A percentile compares a stretch with the other conserved stretches of the same genome.
Conservation (phyloP, 1,140 invertebrate genomes). For the Mercenaria mercenaria region DNA sequence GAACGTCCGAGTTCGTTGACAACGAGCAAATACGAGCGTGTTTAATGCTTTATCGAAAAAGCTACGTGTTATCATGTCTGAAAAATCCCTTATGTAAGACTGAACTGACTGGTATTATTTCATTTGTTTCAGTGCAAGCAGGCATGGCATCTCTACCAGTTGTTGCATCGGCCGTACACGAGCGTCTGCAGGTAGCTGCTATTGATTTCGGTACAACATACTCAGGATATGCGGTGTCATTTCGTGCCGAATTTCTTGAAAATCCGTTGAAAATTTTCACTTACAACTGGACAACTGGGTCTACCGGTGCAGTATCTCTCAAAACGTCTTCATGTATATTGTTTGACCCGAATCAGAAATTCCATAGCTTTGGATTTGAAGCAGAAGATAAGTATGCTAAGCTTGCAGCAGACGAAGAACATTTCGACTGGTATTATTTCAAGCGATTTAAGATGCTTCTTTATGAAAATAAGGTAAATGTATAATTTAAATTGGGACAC, state of each 20-base stretch:
- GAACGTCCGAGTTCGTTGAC: no score
- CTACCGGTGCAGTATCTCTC: background rate
- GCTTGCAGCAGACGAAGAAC: slow-evolving; percentile 47
- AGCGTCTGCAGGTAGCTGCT: slow-evolving; percentile 65
- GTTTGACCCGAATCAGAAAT: background rate
- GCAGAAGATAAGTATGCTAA: slow-evolving; percentile 67
- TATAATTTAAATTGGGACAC: background rate
- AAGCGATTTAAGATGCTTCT: slow-evolving; percentile 73
- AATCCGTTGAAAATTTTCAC: slow-evolving; percentile 68
- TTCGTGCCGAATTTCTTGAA: slow-evolving; percentile 63
- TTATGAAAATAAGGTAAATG: slow-evolving; percentile 63
- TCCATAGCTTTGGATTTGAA: slow-evolving; percentile 64
- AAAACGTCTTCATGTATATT: slow-evolving; percentile 48
- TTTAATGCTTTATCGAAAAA: no score
- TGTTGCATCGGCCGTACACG: background rate
- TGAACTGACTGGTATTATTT: no score
- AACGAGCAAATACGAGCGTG: no score
- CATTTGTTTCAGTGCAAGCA: no score
- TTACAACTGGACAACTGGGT: slow-evolving; percentile 53
- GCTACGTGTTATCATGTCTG: no score
- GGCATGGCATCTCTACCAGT: background rate
- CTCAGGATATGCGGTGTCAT: slow-evolving; percentile 73
- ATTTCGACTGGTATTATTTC: slow-evolving; percentile 60
- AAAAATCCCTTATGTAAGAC: no score
- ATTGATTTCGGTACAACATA: slow-evolving; percentile 76